phyloP scores from a whole-genome alignment of 37 sponge, comb jelly and placozoan genomes.

The Corticium candelabrum region DNA sequence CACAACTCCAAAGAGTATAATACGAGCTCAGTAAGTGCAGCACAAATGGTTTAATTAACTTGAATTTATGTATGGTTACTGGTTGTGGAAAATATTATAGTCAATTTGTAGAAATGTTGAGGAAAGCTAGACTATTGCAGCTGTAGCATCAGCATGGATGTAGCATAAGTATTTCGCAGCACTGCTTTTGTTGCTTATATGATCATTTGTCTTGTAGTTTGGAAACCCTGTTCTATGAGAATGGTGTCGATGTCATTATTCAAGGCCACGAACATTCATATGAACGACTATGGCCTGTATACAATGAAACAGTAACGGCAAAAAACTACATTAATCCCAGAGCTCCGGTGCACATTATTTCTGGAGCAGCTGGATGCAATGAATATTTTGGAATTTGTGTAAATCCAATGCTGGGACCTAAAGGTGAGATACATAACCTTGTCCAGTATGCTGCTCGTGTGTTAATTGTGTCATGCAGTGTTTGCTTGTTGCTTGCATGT shows the following conservation, averaged over 20 bases:
- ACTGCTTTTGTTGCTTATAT: no score
- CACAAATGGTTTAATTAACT: background rate
- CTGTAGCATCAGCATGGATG: no score
- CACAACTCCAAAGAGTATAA: background rate
- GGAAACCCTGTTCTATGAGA: conserved; percentile 28
- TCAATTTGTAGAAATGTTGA: no score
- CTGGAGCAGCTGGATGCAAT: conserved; percentile 8
- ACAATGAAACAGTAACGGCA: background rate
- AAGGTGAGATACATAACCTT: background rate
- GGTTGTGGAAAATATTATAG: no score
- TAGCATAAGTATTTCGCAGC: no score
- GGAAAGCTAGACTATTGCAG: no score
- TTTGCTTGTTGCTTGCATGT: no score
- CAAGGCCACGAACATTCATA: conserved; percentile 13
- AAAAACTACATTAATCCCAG: background rate
- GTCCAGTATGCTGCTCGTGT: background rate
- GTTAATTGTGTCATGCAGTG: no score
- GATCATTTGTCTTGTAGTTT: no score
- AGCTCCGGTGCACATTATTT: background rate
- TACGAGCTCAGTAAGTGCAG: background rate
- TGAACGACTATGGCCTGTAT: background rate
- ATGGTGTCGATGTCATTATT: conserved; percentile 15
- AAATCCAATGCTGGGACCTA: conserved; percentile 21
- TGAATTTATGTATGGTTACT: no score
- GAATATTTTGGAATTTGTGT: conserved; percentile 8